Evolutionary conservation across 2,888 invertebrate species (phyloP).

Genomic region (Clistopyga incitator): DNA sequence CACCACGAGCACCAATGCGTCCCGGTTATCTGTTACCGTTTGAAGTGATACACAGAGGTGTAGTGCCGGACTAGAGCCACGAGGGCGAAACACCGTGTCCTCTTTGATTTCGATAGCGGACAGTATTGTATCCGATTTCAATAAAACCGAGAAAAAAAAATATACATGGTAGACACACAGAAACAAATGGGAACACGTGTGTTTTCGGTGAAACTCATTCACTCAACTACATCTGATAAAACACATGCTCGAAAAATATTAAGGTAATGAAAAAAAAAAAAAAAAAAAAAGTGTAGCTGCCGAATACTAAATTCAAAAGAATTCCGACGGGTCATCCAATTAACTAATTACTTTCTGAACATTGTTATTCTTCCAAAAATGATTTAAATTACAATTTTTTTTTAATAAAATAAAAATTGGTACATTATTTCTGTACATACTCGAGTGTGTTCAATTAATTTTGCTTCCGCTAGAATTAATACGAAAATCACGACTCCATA

Average conservation of each 20-base stretch:
- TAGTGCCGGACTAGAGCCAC: conserved; percentile 7
- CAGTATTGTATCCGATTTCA: conserved; percentile 55
- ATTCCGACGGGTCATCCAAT: not conserved
- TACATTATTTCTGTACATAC: too few relatives aligned
- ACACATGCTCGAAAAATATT: conserved; percentile 21
- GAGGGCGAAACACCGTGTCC: conserved; percentile 39
- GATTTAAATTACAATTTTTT: too few relatives aligned
- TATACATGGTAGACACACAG: conserved; percentile 21
- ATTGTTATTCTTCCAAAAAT: not conserved
- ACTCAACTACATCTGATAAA: conserved; percentile 42
- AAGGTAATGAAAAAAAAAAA: not conserved
- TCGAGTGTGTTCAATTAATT: not conserved
- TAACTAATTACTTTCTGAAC: not conserved
- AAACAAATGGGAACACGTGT: conserved; percentile 36
- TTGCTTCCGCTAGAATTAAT: not conserved
- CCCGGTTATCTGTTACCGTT: conserved; percentile 47
- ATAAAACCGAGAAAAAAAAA: conserved; percentile 39
- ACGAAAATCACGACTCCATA: not conserved
- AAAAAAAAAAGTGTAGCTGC: not conserved
- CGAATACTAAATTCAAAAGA: not conserved
- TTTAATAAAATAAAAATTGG: not conserved
- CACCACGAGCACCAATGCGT: conserved; percentile 52
- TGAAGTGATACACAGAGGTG: conserved; percentile 45
- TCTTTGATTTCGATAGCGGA: conserved; percentile 60
- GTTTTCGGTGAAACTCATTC: conserved; percentile 33